Percentiles rank a stretch among this genome's conserved stretches.
These are phyloP conservation scores for Hydriomena furcata DNA, from an alignment of 2,888 invertebrate species.

Conservation along the genomic window DNA sequence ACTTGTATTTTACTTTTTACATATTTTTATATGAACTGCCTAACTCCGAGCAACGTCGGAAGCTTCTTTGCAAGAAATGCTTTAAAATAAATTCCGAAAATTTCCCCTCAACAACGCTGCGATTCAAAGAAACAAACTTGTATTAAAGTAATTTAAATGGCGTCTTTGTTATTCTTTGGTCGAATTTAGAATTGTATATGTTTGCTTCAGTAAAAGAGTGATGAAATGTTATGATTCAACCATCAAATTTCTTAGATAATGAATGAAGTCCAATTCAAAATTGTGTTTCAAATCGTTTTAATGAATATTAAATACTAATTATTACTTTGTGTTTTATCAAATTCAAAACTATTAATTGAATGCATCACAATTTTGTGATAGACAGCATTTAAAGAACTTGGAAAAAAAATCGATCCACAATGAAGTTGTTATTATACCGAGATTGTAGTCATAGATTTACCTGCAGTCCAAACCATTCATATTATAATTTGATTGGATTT, in stretches of 20 bases:
- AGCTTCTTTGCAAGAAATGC: constrained; percentile 70
- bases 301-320: too few relatives aligned
- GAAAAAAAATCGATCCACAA: too few relatives aligned
- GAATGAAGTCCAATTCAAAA: too few relatives aligned
- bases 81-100: constrained; percentile 76
- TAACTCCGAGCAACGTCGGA: constrained; percentile 64
- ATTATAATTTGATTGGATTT: constrained; percentile 63
- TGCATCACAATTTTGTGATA: too few relatives aligned
- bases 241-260: not conserved
- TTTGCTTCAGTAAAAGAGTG: constrained; percentile 40
- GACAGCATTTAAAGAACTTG: too few relatives aligned
- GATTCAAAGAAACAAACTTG: constrained; percentile 74
- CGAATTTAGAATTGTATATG: constrained; percentile 60
- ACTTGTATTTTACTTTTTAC: constrained; percentile 50
- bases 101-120: constrained; percentile 67
- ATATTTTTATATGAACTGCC: constrained; percentile 57
- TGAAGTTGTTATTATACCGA: not conserved
- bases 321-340: too few relatives aligned
- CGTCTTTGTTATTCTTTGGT: constrained; percentile 67
- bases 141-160: constrained; percentile 75
- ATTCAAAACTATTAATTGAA: too few relatives aligned
- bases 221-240: constrained; percentile 33
- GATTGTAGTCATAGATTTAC: not conserved
- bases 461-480: not conserved
- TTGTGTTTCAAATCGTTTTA: too few relatives aligned